phyloP scores from a whole-genome alignment of 2,113 vertebrate species.

The Alectura lathami region DNA sequence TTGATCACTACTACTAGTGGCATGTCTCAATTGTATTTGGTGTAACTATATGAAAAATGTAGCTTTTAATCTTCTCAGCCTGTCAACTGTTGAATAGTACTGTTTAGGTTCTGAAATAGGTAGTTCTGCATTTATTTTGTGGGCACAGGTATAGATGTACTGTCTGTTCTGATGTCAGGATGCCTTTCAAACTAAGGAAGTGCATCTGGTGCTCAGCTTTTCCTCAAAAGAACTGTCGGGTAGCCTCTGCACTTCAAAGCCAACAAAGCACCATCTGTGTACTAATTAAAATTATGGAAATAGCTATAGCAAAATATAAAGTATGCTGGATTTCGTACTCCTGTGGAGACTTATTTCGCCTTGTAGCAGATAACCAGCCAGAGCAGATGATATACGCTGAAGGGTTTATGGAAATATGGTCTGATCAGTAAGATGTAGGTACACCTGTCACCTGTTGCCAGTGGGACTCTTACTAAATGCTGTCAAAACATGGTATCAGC shows the following conservation, averaged over 20 bases:
- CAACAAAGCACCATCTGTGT: neutral
- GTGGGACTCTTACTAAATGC: neutral
- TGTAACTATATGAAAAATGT: neutral
- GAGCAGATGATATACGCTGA: neutral
- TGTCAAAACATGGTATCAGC: neutral
- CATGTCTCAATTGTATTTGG: neutral
- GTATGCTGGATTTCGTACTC: neutral
- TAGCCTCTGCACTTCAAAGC: neutral
- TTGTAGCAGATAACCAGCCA: neutral
- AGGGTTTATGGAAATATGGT: neutral
- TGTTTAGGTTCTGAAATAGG: neutral
- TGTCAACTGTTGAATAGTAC: neutral
- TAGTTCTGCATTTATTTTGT: neutral
- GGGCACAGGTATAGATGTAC: accelerated
- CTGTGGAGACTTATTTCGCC: neutral
- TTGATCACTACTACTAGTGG: neutral
- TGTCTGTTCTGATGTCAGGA: neutral
- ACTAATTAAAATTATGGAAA: neutral
- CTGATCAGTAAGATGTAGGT: neutral
- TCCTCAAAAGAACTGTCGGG: neutral
- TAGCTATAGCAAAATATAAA: neutral
- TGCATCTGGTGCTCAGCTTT: neutral
- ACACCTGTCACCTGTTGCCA: neutral
- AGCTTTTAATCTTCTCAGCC: neutral
- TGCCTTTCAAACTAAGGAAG: neutral